Conservation (phyloP, 2,113 vertebrate genomes). For the Sinocyclocheilus anshuiensis region DNA sequence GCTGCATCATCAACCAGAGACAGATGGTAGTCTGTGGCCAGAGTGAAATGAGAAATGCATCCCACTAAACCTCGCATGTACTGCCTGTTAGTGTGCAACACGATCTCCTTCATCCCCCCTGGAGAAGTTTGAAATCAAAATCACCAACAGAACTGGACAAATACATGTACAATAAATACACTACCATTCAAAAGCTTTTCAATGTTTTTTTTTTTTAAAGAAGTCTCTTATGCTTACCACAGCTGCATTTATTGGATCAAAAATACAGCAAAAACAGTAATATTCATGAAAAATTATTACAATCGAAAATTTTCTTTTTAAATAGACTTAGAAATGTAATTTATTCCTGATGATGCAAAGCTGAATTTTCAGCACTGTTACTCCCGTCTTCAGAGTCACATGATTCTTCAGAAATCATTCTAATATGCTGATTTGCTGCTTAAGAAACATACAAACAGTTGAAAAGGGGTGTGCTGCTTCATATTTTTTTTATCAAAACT, state of each 20-base stretch:
- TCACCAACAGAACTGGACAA: background rate
- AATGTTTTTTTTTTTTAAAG: background rate
- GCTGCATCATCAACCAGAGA: constrained; percentile 89
- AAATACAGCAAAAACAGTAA: background rate
- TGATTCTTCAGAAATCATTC: background rate
- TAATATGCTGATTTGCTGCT: background rate
- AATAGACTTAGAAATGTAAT: background rate
- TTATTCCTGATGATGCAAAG: background rate
- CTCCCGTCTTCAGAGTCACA: background rate
- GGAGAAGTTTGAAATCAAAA: background rate
- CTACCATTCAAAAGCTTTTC: background rate
- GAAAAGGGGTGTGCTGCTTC: background rate
- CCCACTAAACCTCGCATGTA: constrained; percentile 89
- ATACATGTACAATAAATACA: background rate
- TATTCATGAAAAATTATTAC: background rate
- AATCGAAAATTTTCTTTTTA: background rate
- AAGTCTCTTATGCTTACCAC: background rate
- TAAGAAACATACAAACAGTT: background rate
- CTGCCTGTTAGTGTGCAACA: constrained; percentile 88
- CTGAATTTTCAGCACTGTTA: background rate
- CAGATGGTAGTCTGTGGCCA: constrained; percentile 92
- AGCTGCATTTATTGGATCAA: background rate
- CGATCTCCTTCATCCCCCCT: constrained; percentile 97
- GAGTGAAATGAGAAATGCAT: constrained; percentile 93
- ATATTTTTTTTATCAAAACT: background rate